Percentiles rank a stretch among this genome's conserved stretches.
Conservation (phyloP, 1,140 invertebrate species). For the Zophobas atratus region DNA sequence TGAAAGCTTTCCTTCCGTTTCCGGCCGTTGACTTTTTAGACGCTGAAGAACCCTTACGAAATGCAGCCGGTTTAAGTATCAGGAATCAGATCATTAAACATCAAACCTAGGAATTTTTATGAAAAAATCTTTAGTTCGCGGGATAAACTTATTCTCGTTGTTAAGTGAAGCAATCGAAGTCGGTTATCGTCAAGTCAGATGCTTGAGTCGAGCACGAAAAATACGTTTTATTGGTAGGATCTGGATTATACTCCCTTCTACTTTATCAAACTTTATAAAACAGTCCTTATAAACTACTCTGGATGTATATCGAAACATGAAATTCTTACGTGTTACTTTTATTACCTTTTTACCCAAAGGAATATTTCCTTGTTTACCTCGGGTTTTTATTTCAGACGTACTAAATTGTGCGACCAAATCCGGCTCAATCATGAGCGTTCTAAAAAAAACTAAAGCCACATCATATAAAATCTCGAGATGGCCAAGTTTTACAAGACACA, state of each 20-base stretch:
- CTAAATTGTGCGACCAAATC: conserved; percentile 27
- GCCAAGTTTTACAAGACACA: conserved; percentile 14
- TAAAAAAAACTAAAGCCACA: conserved; percentile 22
- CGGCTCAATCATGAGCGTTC: conserved; percentile 2
- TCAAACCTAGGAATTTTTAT: conserved; percentile 35
- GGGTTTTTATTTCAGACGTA: conserved; percentile 36
- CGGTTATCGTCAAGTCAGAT: conserved; percentile 4
- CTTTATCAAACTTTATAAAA: conserved; percentile 42
- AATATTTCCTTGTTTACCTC: conserved; percentile 35
- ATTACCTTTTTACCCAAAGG: conserved; percentile 28
- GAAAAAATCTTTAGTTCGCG: conserved; percentile 19
- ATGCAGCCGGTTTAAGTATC: conserved; percentile 29
- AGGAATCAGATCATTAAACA: conserved; percentile 36
- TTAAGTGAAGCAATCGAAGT: conserved; percentile 12
- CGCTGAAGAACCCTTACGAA: conserved; percentile 28
- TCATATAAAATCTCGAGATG: conserved; percentile 25
- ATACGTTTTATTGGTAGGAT: conserved; percentile 17
- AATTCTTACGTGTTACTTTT: conserved; percentile 23
- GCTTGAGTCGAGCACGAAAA: not conserved
- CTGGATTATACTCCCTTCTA: conserved; percentile 10
- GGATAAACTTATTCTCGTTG: conserved; percentile 12
- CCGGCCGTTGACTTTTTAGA: conserved; percentile 28
- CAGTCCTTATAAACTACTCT: not conserved
- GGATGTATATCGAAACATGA: conserved; percentile 8
- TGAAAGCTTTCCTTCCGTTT: conserved; percentile 32